phyloP scores from a whole-genome alignment of 2,113 vertebrate genomes.

The Noturus placidus region DNA sequence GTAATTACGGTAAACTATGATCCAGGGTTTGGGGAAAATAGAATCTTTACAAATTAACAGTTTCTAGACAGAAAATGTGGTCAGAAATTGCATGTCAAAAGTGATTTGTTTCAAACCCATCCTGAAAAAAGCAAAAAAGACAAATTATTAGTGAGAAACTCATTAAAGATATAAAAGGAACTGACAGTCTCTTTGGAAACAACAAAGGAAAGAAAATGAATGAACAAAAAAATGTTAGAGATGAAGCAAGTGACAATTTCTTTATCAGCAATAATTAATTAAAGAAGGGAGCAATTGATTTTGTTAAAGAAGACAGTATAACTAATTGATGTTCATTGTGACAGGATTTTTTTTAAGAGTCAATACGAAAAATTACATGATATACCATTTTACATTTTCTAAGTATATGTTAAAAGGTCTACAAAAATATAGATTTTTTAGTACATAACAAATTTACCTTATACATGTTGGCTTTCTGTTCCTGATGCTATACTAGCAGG shows the following conservation, averaged over 20 bases:
- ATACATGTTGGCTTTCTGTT: not conserved
- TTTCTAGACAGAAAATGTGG: constrained; percentile 28
- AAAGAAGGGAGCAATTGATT: not conserved
- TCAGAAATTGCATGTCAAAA: constrained; percentile 57
- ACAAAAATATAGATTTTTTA: not conserved
- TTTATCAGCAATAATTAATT: not conserved
- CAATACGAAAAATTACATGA: not conserved
- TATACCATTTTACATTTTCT: not conserved
- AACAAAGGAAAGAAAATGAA: not conserved
- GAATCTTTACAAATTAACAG: constrained; percentile 22
- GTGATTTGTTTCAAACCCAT: constrained; percentile 48
- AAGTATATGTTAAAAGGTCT: not conserved
- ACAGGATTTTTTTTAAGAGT: not conserved
- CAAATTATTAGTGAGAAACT: constrained; percentile 37
- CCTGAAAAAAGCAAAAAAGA: constrained; percentile 39
- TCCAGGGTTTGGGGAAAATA: not conserved
- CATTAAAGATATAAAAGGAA: constrained; percentile 5
- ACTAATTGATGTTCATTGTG: not conserved
- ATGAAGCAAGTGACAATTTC: not conserved
- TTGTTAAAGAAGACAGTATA: not conserved
- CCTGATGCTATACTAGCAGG: constrained; percentile 10
- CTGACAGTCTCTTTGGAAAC: not conserved
- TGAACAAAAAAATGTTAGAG: constrained; percentile 10
- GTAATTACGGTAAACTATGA: not conserved
- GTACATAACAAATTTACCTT: not conserved